Percentiles rank a stretch among this genome's conserved stretches.
These are phyloP conservation scores for Ptilodon capucinus DNA, from an alignment of 2,888 invertebrate genomes.

Conservation along the genomic window DNA sequence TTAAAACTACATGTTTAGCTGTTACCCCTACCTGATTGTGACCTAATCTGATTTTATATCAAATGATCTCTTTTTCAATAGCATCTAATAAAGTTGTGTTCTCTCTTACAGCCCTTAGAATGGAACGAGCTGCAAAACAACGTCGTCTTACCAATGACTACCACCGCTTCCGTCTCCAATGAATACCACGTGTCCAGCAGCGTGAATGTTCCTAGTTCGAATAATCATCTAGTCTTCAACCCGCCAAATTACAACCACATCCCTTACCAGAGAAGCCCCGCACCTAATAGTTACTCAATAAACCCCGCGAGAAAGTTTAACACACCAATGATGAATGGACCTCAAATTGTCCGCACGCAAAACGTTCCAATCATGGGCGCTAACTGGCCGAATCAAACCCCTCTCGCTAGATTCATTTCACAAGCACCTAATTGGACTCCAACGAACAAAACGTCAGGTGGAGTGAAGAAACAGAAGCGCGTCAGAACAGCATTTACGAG, in stretches of 20 bases:
- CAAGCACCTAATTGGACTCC: constrained; percentile 27
- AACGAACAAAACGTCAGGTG: constrained; percentile 31
- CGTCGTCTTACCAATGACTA: constrained; percentile 13
- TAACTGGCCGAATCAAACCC: constrained; percentile 15
- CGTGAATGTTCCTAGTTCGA: constrained; percentile 17
- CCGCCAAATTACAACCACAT: constrained; percentile 24
- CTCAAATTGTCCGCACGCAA: constrained; percentile 15
- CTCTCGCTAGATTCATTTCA: constrained; percentile 17
- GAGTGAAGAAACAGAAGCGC: constrained; percentile 79
- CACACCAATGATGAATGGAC: constrained; percentile 10
- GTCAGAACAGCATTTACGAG: constrained; percentile 91
- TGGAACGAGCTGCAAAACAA: constrained; percentile 32
- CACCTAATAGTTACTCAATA: constrained; percentile 8
- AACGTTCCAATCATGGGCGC: constrained; percentile 18
- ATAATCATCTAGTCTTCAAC: constrained; percentile 10
- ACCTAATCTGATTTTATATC: too few relatives aligned
- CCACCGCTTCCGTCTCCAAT: constrained; percentile 15
- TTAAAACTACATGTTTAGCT: too few relatives aligned
- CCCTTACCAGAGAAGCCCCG: constrained; percentile 7
- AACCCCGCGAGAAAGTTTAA: constrained; percentile 5
- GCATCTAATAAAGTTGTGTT: constrained; percentile 5
- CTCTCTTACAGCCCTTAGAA: constrained; percentile 34
- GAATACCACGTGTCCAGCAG: constrained; percentile 20
- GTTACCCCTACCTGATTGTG: too few relatives aligned
- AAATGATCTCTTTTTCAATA: background rate